Evolutionary conservation across 53 echinoderm and acorn worm genomes (phyloP).

Genomic region (Mesocentrotus franciscanus): DNA sequence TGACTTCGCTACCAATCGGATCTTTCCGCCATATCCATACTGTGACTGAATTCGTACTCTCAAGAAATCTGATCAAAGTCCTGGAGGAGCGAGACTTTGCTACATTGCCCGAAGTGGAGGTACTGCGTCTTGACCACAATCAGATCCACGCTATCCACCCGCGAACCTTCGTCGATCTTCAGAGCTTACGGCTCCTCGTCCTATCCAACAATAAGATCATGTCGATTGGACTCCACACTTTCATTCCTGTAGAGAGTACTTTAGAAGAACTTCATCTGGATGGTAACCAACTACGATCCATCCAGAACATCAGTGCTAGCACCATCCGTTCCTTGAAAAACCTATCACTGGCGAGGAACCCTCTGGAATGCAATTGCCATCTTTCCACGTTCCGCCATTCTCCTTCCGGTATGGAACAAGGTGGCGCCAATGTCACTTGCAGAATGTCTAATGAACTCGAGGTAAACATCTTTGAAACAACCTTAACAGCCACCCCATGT

Average conservation of each 20-base stretch:
- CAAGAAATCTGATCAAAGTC: neutral
- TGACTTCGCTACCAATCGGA: constrained; percentile 23
- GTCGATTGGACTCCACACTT: constrained; percentile 61
- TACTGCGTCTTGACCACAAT: constrained; percentile 67
- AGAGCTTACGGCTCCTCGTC: constrained; percentile 61
- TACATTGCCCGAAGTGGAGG: neutral
- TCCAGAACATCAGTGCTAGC: constrained; percentile 41
- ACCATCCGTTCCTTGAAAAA: neutral
- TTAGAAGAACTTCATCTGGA: constrained; percentile 69
- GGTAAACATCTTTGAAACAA: neutral
- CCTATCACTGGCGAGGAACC: constrained; percentile 1
- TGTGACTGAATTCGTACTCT: neutral
- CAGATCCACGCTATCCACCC: constrained; percentile 30
- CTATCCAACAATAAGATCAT: constrained; percentile 67
- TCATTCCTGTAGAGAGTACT: constrained; percentile 44
- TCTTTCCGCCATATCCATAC: neutral
- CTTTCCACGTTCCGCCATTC: neutral
- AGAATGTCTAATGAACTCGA: neutral
- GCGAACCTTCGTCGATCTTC: constrained; percentile 53
- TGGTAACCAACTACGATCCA: constrained; percentile 63
- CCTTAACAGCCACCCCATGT: neutral
- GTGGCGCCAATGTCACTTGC: neutral
- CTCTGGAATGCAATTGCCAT: constrained; percentile 32
- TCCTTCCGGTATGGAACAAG: neutral
- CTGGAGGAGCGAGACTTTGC: constrained; percentile 15